These are phyloP conservation scores for Bombus balteatus DNA, from an alignment of 1,140 invertebrate genomes.

Conservation along the genomic window DNA sequence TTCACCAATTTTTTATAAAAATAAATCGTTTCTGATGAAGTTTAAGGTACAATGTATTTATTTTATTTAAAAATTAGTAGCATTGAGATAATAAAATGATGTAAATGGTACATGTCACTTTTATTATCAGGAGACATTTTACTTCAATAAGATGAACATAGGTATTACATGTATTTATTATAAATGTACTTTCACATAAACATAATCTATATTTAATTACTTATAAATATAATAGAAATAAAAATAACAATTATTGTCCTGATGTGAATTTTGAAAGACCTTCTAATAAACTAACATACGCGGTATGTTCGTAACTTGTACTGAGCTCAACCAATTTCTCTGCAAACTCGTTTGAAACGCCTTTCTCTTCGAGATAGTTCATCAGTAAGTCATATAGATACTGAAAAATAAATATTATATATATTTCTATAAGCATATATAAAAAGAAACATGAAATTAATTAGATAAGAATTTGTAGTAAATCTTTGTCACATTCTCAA, in stretches of 20 bases:
- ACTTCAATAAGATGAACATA: background rate
- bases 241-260: constrained; percentile 82
- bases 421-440: background rate
- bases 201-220: constrained; percentile 50
- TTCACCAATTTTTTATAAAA: too few relatives aligned
- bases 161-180: constrained; percentile 38
- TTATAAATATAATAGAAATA: constrained; percentile 29
- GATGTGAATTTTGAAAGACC: constrained; percentile 92
- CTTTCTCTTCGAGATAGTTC: constrained; percentile 96
- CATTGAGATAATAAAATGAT: background rate
- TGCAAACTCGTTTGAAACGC: constrained; percentile 95
- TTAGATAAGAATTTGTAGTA: background rate
- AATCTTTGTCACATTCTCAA: constrained; percentile 42
- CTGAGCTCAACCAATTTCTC: constrained; percentile 93
- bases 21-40: background rate
- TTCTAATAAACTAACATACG: constrained; percentile 93
- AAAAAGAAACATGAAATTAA: background rate
- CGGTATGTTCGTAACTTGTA: constrained; percentile 94
- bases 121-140: background rate
- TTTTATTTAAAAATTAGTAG: background rate
- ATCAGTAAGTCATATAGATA: constrained; percentile 96
- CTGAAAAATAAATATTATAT: constrained; percentile 84
- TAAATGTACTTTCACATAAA: constrained; percentile 34
- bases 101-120: background rate
- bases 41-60: background rate